Evolutionary conservation across 2,888 invertebrate genomes (phyloP), one percentile per base, ranked within the genome.

Genomic region (Dryomyza anilis): DNA sequence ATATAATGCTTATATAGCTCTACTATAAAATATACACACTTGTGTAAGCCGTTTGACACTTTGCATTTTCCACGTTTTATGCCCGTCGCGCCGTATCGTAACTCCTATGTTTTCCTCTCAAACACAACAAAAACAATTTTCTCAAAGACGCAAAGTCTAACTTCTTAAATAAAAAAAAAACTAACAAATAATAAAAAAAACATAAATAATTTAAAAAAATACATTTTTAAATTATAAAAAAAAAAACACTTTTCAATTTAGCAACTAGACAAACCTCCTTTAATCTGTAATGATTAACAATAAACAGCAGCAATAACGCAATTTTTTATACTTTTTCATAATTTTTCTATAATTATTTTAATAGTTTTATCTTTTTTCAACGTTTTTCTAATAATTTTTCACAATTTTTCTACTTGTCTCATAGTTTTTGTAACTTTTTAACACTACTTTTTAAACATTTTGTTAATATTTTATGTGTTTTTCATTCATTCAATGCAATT

Each of bases 21-120:
- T n/a, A n/a, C n/a, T n/a, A n/a, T n/a, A n/a, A n/a, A n/a, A n/a
- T n/a, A n/a, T n/a, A n/a, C n/a, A n/a, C n/a, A n/a, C n/a, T n/a
- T n/a, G n/a, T n/a, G n/a, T 55, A 55, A 23, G 55, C 55, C 55
- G 55, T 55, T 55, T 14, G 12, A 21, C 33, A 14, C n/a, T 55
- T 36, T 5, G 14, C 10, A 55, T 14, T 55, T 36, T 55, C 10
- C 55, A 36, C n/a, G n/a, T n/a, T n/a, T n/a, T n/a, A n/a, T n/a
- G n/a, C n/a, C n/a, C n/a, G n/a, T n/a, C n/a, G n/a, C n/a, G n/a
- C n/a, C n/a, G n/a, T n/a, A n/a, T n/a, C n/a, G n/a, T n/a, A n/a
- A n/a, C n/a, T n/a, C n/a, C n/a, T n/a, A n/a, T n/a, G n/a, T 3
- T 16, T 1, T 16, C 16, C 43, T 43, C 16, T 43, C 19, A 33